Conservation (phyloP, 2,888 invertebrate genomes). For the Heliconius aoede region DNA sequence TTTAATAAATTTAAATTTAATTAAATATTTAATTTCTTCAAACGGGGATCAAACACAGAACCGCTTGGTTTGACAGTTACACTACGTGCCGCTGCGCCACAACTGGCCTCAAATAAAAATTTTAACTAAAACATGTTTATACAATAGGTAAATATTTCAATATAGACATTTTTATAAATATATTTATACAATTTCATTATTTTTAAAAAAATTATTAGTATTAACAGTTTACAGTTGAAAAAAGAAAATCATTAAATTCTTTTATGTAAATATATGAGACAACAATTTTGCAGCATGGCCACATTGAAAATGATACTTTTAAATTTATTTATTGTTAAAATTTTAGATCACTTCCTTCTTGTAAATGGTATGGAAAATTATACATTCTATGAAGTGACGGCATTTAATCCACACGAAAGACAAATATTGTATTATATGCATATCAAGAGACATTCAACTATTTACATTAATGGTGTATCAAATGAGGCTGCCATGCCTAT, state of each 20-base stretch:
- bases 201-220: conserved; percentile 9
- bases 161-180: too few relatives aligned
- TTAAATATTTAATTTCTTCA: too few relatives aligned
- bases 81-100: too few relatives aligned
- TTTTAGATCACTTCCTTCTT: conserved; percentile 21
- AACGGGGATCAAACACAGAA: too few relatives aligned
- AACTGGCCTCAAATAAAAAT: too few relatives aligned
- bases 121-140: too few relatives aligned
- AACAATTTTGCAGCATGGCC: conserved; percentile 21
- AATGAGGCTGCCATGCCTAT: conserved; percentile 72
- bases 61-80: too few relatives aligned
- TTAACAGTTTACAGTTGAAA: too few relatives aligned
- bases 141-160: too few relatives aligned
- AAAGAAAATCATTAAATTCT: neutral
- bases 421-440: conserved; percentile 59
- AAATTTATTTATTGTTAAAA: conserved; percentile 31
- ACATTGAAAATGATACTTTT: conserved; percentile 24
- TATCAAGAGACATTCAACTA: conserved; percentile 50
- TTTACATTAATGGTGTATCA: conserved; percentile 68
- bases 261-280: neutral
- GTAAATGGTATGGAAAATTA: conserved; percentile 48
- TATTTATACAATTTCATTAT: neutral
- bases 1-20: too few relatives aligned
- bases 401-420: conserved; percentile 68
- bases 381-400: conserved; percentile 64